Percentiles rank a stretch among this genome's conserved stretches.
phyloP scores from a whole-genome alignment of 2,113 vertebrate genomes.

The Limnothrissa miodon region DNA sequence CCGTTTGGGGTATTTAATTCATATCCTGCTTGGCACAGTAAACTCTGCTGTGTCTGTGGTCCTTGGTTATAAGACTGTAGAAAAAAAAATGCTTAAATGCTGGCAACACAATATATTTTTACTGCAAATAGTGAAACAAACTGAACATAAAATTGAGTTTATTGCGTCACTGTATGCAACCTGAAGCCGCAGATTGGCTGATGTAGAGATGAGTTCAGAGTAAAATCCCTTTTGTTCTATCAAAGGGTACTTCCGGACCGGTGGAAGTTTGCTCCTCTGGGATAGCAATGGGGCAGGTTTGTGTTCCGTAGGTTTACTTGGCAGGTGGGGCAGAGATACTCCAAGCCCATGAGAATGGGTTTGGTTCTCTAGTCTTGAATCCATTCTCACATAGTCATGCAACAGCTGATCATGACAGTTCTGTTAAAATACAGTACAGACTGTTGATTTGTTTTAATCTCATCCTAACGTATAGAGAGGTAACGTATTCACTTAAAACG shows the following conservation, averaged over 20 bases:
- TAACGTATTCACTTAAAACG: too few relatives aligned
- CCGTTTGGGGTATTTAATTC: slow-evolving; percentile 70
- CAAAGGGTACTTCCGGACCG: slow-evolving; percentile 48
- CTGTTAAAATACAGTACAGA: not conserved
- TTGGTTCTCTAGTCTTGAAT: slow-evolving; percentile 26
- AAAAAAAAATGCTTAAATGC: not conserved
- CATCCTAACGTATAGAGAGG: too few relatives aligned
- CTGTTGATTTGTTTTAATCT: not conserved
- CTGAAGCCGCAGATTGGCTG: slow-evolving; percentile 50
- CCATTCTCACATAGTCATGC: slow-evolving; percentile 46
- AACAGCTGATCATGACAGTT: not conserved
- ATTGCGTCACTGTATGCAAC: slow-evolving; percentile 52
- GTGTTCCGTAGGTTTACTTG: slow-evolving; percentile 41
- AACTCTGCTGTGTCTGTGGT: slow-evolving; percentile 55
- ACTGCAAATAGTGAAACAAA: not conserved
- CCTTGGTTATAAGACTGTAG: slow-evolving; percentile 51
- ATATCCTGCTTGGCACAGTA: slow-evolving; percentile 61
- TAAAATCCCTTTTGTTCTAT: slow-evolving; percentile 66
- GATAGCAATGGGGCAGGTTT: slow-evolving; percentile 21
- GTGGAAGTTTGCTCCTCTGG: slow-evolving; percentile 26
- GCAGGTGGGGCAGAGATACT: slow-evolving; percentile 45
- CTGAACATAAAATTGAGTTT: not conserved
- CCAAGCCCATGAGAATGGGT: slow-evolving; percentile 4
- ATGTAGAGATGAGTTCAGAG: slow-evolving; percentile 64
- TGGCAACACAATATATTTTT: not conserved